A percentile compares a stretch with the other conserved stretches of the same genome.
These are phyloP conservation scores for Drosophila neonasuta DNA, from an alignment of 2,888 invertebrate species.

Conservation along the genomic window DNA sequence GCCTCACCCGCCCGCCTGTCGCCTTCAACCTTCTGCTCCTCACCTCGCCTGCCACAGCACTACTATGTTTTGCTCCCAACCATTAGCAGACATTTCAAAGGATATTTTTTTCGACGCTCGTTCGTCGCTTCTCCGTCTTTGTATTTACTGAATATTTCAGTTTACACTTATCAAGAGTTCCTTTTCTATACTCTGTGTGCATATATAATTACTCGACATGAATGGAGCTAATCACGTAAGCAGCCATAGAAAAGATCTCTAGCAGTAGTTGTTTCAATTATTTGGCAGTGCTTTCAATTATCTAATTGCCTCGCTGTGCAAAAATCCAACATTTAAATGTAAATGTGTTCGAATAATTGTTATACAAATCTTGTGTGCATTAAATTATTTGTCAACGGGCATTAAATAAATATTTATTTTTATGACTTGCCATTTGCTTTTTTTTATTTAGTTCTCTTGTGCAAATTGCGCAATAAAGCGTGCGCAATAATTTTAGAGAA, in stretches of 20 bases:
- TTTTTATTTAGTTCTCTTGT: neutral
- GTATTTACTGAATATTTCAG: slow-evolving; percentile 27
- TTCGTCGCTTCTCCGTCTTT: slow-evolving; percentile 15
- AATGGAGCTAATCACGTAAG: slow-evolving; percentile 42
- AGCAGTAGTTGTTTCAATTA: neutral
- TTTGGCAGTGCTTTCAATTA: neutral
- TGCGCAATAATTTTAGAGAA: neutral
- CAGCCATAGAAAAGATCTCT: neutral
- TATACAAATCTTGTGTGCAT: neutral
- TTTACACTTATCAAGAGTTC: slow-evolving; percentile 31
- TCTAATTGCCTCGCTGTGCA: neutral
- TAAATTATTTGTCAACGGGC: neutral
- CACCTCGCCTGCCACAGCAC: neutral
- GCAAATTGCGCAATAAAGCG: slow-evolving; percentile 1
- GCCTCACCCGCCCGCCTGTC: neutral
- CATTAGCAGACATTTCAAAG: slow-evolving; percentile 23
- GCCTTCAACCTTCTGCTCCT: neutral
- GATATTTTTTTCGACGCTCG: slow-evolving; percentile 12
- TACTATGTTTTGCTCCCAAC: neutral
- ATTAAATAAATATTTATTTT: neutral
- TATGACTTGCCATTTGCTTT: neutral
- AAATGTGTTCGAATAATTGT: neutral
- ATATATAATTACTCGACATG: slow-evolving; percentile 33
- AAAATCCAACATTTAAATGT: neutral
- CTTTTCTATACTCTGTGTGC: slow-evolving; percentile 23